Evolutionary conservation across 2,113 vertebrate genomes (phyloP).

Genomic region (Aegypius monachus): DNA sequence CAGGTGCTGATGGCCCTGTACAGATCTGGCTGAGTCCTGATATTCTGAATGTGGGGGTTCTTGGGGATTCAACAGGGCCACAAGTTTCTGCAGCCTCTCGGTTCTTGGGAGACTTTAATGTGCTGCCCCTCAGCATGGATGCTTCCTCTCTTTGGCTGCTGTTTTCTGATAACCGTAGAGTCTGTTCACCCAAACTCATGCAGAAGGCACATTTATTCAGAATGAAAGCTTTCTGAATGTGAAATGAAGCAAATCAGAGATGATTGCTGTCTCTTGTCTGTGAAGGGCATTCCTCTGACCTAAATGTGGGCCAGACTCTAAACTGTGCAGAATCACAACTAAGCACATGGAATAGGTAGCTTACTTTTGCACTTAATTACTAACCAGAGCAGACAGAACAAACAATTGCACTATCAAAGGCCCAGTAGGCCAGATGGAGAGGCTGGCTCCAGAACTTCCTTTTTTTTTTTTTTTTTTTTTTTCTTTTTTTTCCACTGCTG

Average conservation of each 20-base stretch:
- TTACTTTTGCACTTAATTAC: neutral
- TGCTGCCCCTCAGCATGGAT: neutral
- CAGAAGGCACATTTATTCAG: neutral
- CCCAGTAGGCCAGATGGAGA: neutral
- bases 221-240: neutral
- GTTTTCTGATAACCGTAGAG: neutral
- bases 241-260: neutral
- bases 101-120: neutral
- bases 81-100: fast-evolving
- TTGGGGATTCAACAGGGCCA: neutral
- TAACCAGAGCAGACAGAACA: neutral
- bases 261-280: neutral
- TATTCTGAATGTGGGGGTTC: fast-evolving
- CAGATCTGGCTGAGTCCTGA: neutral
- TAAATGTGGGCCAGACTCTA: neutral
- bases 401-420: neutral
- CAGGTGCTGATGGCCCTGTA: neutral
- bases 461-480: neutral
- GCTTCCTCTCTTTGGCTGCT: neutral
- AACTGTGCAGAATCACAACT: neutral
- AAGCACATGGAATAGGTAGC: neutral
- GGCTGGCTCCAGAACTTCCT: neutral
- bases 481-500: no score
- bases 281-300: neutral
- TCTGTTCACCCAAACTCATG: neutral